Evolutionary conservation across 2,888 invertebrate genomes (phyloP), one percentile per base, ranked within the genome.

Genomic region (Seira ritae): DNA sequence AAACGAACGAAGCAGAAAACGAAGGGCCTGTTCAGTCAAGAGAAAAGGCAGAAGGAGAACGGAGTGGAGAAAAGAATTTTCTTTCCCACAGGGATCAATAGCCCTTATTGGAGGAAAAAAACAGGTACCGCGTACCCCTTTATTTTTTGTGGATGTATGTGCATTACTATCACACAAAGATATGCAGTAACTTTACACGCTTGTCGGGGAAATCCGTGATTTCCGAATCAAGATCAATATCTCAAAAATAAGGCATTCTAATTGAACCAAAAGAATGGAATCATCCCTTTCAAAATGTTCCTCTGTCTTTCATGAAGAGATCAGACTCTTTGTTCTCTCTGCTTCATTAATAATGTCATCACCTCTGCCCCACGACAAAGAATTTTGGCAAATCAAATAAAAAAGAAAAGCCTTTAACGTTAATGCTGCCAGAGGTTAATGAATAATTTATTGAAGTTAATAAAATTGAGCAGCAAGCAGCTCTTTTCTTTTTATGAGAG

Each of bases 211-310:
- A 69, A 83, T 78, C 83, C 83, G 83, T 83, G 77, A 83, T 83
- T 83, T 83, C 83, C 83, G 83, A 83, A 83, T 77, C 23, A n/a
- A 68, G 77, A 83, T 83, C 83, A 83, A 83, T 83, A 83, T 74
- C 74, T 37, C 20, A 17, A 70, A 22, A 66, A 75, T 46, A 60
- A 24, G 24, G 12, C 6, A 42, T 42, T 42, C 12, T 42, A 17
- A n/a, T 46, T 12, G 50, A 20, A 8, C 19, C 24, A 17, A 10
- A n/a, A n/a, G n/a, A n/a, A n/a, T n/a, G n/a, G 46, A 70, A 42
- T 19, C 20, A 42, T 20, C 50, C 42, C 37, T 15, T 31, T 20
- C 19, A 12, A 15, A 65, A 42, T 17, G 24, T 71, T 71, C n/a
- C 17, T 0, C 8, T 19, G 31, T 31, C 17, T 4, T 66, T 20